phyloP scores from a whole-genome alignment of 2,888 invertebrate species.

The Synergus umbraculus region DNA sequence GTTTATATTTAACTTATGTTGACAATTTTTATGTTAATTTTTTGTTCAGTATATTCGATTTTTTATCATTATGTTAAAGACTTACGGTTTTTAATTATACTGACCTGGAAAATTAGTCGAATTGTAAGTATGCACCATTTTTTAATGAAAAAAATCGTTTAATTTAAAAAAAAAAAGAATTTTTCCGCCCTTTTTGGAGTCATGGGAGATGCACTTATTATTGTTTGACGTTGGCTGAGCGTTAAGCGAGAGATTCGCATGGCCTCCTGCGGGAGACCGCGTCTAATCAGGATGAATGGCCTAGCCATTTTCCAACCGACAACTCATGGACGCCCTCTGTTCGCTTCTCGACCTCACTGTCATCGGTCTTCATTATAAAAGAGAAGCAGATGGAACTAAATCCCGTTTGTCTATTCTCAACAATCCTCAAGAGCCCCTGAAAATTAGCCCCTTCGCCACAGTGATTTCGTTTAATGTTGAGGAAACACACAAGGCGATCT shows the following conservation, averaged over 20 bases:
- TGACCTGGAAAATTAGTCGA: too few relatives aligned
- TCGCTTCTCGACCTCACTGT: slow-evolving; percentile 58
- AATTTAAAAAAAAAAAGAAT: too few relatives aligned
- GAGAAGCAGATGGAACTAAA: slow-evolving; percentile 64
- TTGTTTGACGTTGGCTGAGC: slow-evolving; percentile 40
- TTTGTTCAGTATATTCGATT: too few relatives aligned
- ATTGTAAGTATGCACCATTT: neutral
- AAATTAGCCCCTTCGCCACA: slow-evolving; percentile 30
- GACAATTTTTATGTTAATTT: too few relatives aligned
- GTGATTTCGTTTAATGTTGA: slow-evolving; percentile 30
- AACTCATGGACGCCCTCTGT: slow-evolving; percentile 62
- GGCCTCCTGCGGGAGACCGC: slow-evolving; percentile 67
- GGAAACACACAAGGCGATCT: slow-evolving; percentile 39
- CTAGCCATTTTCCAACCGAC: slow-evolving; percentile 67
- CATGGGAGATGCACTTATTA: neutral
- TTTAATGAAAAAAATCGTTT: neutral
- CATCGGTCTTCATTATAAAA: slow-evolving; percentile 75
- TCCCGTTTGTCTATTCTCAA: slow-evolving; percentile 64
- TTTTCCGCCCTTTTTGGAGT: neutral
- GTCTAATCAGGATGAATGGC: slow-evolving; percentile 74
- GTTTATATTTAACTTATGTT: too few relatives aligned
- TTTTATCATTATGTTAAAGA: too few relatives aligned
- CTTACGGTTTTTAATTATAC: too few relatives aligned
- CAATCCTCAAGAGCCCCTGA: slow-evolving; percentile 49
- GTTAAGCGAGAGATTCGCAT: slow-evolving; percentile 61